Conservation (phyloP, 2,888 invertebrate genomes). For the Phengaris alcon region DNA sequence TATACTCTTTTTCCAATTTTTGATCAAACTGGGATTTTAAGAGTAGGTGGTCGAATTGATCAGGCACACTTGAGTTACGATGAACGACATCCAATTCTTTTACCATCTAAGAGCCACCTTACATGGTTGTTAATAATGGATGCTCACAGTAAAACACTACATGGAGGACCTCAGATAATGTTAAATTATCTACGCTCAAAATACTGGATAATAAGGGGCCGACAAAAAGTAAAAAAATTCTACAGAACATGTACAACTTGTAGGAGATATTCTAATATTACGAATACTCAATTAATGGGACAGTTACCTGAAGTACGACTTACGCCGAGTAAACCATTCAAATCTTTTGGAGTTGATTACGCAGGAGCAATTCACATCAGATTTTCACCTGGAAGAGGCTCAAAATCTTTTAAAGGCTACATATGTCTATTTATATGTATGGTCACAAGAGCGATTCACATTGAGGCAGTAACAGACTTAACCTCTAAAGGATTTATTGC, state of each 20-base stretch:
- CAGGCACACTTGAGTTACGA: background rate
- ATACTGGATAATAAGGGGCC: conserved; percentile 36
- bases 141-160: conserved; percentile 36
- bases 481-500: conserved; percentile 41
- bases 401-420: conserved; percentile 39
- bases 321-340: conserved; percentile 37
- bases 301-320: conserved; percentile 39
- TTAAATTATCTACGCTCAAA: conserved; percentile 33
- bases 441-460: conserved; percentile 38
- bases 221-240: conserved; percentile 30
- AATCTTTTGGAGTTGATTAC: conserved; percentile 40
- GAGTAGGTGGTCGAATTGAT: conserved; percentile 9
- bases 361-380: conserved; percentile 38
- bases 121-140: conserved; percentile 34
- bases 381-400: conserved; percentile 38
- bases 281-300: conserved; percentile 35
- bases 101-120: conserved; percentile 32
- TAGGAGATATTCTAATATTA: conserved; percentile 30
- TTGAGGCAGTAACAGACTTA: conserved; percentile 40
- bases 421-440: conserved; percentile 40
- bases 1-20: conserved; percentile 27
- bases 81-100: conserved; percentile 35
- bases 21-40: conserved; percentile 24
- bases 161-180: conserved; percentile 39
- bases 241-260: conserved; percentile 36